Evolutionary conservation across 2,888 invertebrate genomes (phyloP).

Genomic region (Dendrolimus pini): DNA sequence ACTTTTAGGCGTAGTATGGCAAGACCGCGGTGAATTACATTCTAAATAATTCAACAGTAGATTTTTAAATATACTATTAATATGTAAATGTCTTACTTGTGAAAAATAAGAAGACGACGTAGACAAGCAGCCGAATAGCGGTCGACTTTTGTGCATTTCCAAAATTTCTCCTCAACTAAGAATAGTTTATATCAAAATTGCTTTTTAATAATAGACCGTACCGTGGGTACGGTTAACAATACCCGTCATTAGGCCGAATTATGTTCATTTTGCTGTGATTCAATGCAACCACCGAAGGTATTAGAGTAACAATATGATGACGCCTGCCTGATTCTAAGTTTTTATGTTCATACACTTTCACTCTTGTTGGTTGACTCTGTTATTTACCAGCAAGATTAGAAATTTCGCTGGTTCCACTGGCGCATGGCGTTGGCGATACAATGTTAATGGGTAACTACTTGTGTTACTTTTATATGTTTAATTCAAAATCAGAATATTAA

Average conservation of each 20-base stretch:
- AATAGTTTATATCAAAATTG: conserved; percentile 12
- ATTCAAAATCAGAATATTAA: conserved; percentile 1
- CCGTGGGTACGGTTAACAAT: conserved; percentile 4
- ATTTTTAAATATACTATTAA: conserved; percentile 9
- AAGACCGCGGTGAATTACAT: not conserved
- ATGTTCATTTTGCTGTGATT: conserved; percentile 1
- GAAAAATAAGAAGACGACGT: not conserved
- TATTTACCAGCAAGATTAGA: conserved; percentile 33
- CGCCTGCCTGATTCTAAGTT: conserved; percentile 23
- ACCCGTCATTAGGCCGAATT: conserved; percentile 15
- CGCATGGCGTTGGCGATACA: conserved; percentile 17
- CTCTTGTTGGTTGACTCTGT: conserved; percentile 27
- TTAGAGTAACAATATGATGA: conserved; percentile 23
- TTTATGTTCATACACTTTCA: conserved; percentile 38
- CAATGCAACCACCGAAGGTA: not conserved
- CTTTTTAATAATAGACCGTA: conserved; percentile 10
- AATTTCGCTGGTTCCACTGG: conserved; percentile 23
- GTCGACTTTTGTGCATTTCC: not conserved
- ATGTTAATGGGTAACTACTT: conserved; percentile 29
- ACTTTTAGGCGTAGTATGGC: not conserved
- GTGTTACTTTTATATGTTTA: conserved; percentile 24
- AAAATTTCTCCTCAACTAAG: conserved; percentile 5
- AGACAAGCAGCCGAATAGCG: not conserved
- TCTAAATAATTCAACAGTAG: not conserved
- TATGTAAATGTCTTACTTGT: conserved; percentile 7